A percentile compares a stretch with the other conserved stretches of the same genome.
phyloP scores from a whole-genome alignment of 2,888 invertebrate genomes.

The Odontothrips loti region DNA sequence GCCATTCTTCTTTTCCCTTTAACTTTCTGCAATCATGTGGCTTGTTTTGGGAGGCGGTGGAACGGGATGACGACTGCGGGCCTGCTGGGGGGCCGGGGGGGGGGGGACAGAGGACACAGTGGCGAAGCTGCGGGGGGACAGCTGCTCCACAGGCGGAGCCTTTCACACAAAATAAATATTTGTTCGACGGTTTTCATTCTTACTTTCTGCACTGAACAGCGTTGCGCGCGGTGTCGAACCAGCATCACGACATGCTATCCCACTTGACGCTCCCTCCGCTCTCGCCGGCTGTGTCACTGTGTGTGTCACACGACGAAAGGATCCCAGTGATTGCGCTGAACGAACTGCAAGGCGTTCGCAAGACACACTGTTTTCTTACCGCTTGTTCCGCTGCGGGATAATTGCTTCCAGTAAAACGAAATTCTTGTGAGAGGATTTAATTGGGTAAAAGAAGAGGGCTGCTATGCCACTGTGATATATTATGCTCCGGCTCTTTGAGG shows the following conservation, averaged over 20 bases:
- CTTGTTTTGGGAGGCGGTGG: background rate
- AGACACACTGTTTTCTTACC: no score
- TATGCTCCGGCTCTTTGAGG: no score
- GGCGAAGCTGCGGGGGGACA: background rate
- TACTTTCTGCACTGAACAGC: background rate
- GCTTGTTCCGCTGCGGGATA: no score
- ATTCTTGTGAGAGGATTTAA: no score
- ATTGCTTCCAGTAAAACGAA: no score
- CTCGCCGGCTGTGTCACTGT: background rate
- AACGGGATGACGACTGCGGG: background rate
- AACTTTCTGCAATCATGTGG: background rate
- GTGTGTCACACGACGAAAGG: background rate
- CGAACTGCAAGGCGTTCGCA: no score
- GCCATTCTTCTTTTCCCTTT: background rate
- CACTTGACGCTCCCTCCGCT: background rate
- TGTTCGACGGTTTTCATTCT: background rate
- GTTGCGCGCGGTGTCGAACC: background rate
- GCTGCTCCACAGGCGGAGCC: background rate
- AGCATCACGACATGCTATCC: background rate
- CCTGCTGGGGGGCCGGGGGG: background rate
- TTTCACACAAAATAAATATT: conserved; percentile 7
- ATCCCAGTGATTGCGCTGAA: no score
- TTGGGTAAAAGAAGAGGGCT: no score
- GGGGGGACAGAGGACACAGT: background rate
- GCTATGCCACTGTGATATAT: no score